A percentile compares a stretch with the other conserved stretches of the same genome.
Evolutionary conservation across 2,113 vertebrate genomes (phyloP).

Genomic region (Cisticola juncidis): DNA sequence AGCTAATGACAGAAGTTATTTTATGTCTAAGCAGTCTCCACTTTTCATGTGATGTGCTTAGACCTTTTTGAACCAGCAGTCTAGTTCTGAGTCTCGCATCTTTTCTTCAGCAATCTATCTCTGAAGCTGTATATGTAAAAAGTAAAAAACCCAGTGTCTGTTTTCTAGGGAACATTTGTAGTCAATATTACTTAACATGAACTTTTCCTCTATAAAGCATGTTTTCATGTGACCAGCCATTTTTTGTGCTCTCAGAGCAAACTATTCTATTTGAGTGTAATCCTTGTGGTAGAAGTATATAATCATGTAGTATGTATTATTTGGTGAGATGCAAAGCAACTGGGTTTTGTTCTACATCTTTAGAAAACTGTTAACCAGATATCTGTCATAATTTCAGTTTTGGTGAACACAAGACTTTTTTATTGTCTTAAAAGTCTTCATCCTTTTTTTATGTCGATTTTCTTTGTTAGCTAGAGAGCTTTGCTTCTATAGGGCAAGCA

Average conservation of each 20-base stretch:
- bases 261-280: neutral
- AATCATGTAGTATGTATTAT: neutral
- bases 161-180: neutral
- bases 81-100: neutral
- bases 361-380: neutral
- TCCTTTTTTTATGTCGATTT: neutral
- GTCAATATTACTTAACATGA: neutral
- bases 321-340: neutral
- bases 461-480: neutral
- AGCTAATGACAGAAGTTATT: neutral
- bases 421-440: neutral
- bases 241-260: neutral
- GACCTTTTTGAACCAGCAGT: neutral
- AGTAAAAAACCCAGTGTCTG: fast-evolving
- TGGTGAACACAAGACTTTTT: neutral
- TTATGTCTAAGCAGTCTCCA: neutral
- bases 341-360: neutral
- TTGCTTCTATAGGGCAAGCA: neutral
- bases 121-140: neutral
- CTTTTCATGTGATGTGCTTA: neutral
- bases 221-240: neutral
- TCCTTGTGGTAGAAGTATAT: neutral
- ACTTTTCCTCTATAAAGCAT: neutral
- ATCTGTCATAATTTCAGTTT: neutral
- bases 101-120: neutral